Conservation (phyloP, 2,113 vertebrate genomes). For the Cephalopterus ornatus region DNA sequence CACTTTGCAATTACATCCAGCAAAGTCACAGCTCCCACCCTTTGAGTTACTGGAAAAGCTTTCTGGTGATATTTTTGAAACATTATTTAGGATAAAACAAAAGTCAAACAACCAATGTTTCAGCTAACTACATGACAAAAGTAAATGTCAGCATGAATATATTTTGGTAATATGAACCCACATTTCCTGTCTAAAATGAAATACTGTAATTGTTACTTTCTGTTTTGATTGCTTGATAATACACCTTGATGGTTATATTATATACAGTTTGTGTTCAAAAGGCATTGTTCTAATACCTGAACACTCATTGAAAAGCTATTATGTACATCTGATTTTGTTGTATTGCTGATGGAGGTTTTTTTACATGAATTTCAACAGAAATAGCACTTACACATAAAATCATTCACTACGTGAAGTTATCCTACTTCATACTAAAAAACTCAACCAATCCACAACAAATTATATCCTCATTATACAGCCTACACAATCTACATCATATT, state of each 20-base stretch:
- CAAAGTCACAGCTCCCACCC: background rate
- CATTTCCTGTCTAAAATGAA: background rate
- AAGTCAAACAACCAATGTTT: background rate
- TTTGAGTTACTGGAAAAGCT: background rate
- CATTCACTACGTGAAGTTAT: background rate
- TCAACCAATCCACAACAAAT: background rate
- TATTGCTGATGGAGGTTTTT: background rate
- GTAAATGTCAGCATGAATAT: background rate
- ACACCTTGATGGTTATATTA: background rate
- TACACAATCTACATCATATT: background rate
- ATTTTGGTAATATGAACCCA: background rate
- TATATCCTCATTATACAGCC: background rate
- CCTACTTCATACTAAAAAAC: background rate
- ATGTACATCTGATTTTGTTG: background rate
- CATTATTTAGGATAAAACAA: background rate
- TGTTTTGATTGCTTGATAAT: background rate
- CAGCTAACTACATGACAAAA: background rate
- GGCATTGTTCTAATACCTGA: background rate
- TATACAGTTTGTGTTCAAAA: background rate
- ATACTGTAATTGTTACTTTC: background rate
- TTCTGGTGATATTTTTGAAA: background rate
- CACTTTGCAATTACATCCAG: background rate
- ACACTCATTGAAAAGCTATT: background rate
- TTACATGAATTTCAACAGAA: background rate
- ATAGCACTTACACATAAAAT: background rate